Evolutionary conservation across 2,113 vertebrate species (phyloP).

Genomic region (Ia io): DNA sequence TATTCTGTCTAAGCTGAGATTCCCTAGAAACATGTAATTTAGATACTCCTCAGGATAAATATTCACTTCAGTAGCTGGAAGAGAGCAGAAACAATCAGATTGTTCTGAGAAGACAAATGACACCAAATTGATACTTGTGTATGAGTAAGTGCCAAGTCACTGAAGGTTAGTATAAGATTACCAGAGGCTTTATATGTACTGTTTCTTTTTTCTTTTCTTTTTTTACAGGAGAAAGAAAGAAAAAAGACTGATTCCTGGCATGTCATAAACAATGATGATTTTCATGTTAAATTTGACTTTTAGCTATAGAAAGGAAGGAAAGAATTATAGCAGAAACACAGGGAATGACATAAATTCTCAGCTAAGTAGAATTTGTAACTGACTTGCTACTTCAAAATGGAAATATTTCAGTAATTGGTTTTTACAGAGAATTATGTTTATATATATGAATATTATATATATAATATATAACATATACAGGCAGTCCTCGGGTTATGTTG

Average conservation of each 20-base stretch:
- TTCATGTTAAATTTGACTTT: constrained; percentile 20
- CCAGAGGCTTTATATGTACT: not conserved
- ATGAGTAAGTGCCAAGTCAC: not conserved
- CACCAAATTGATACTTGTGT: not conserved
- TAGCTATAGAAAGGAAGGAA: not conserved
- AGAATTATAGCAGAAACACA: constrained; percentile 13
- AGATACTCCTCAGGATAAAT: not conserved
- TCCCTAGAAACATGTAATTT: constrained; percentile 34
- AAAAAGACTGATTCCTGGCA: not conserved
- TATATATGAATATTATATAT: not conserved
- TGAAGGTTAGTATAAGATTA: not conserved
- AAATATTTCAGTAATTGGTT: not conserved
- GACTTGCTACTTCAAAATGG: not conserved
- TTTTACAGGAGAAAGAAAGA: not conserved
- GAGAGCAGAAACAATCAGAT: constrained; percentile 7
- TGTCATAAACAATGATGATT: constrained; percentile 16
- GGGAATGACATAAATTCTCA: not conserved
- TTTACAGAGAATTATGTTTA: not conserved
- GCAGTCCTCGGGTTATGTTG: no score
- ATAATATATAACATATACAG: not conserved
- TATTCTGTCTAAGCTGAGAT: not conserved
- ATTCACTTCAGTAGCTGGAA: constrained; percentile 28
- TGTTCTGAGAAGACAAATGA: not conserved
- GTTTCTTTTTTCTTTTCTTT: not conserved
- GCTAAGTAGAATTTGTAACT: not conserved